Evolutionary conservation across 1,140 invertebrate genomes (phyloP), one percentile per base, ranked within the genome.

Genomic region (Steinernema khuongi): DNA sequence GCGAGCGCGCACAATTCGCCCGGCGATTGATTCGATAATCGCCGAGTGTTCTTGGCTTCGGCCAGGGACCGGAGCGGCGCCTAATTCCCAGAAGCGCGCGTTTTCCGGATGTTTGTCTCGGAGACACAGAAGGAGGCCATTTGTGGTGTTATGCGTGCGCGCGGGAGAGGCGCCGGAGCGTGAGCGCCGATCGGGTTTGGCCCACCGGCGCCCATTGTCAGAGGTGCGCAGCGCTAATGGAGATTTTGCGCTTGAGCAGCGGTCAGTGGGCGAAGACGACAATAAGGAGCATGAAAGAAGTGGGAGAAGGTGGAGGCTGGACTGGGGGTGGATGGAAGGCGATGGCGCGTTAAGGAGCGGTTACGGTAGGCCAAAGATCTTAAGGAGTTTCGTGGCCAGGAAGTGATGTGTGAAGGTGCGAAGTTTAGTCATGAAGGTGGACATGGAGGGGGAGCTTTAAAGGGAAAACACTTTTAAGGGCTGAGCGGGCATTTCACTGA

Each of bases 1-100:
- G 50, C 50, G 50, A 22, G 36, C 36, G 36, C 7, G 50, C 14
- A 60, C 26, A 60, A 60, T 60, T 60, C 50, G 50, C 50, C 50
- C 14, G 50, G 50, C 50, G 50, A 60, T 11, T 60, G 50, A 60
- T 60, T 60, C 50, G 50, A 60, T 60, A 60, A 60, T 60, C 50
- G 50, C 26, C 50, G 26, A 60, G 50, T 60, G 50, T 60, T 60
- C 50, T 60, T 60, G 22, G 50, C 11, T 2, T 22, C 14, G n/a
- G n/a, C n/a, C n/a, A n/a, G n/a, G 36, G 36, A 41, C 7, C 36
- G 7, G n/a, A 41, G 36, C 36, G 36, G 36, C 36, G 7, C 7
- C 36, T n/a, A n/a, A n/a, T n/a, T n/a, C n/a, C n/a, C n/a, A n/a
- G n/a, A n/a, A n/a, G n/a, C n/a, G n/a, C n/a, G n/a, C n/a, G n/a